These are phyloP conservation scores for Aleiodes sp. DNA, from an alignment of 1,140 invertebrate genomes.

Conservation along the genomic window DNA sequence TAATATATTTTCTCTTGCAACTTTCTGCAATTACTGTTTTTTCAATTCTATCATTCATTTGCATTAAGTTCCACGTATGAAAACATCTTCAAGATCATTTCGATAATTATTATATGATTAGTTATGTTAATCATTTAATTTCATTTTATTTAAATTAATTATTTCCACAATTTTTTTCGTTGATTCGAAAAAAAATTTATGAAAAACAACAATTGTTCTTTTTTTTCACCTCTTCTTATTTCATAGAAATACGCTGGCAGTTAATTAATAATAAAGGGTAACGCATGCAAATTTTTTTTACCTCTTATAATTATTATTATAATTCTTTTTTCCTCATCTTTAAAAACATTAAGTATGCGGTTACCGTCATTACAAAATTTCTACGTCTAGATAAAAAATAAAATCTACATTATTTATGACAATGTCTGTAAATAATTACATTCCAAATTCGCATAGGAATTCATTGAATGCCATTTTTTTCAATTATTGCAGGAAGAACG, in stretches of 20 bases:
- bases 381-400: conserved; percentile 21
- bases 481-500: background rate
- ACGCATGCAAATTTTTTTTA: conserved; percentile 40
- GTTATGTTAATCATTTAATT: conserved; percentile 6
- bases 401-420: conserved; percentile 16
- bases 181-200: conserved; percentile 18
- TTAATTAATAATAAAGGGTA: conserved; percentile 48
- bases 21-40: background rate
- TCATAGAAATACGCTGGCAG: conserved; percentile 44
- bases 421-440: conserved; percentile 5
- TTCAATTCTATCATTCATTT: no score
- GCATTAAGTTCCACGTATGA: conserved; percentile 28
- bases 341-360: conserved; percentile 17
- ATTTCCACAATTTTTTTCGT: background rate
- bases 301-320: conserved; percentile 19
- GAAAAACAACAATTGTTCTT: conserved; percentile 31
- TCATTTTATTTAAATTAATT: no score
- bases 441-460: background rate
- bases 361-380: conserved; percentile 9
- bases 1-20: conserved; percentile 9
- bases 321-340: no score
- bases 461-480: background rate
- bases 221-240: conserved; percentile 37
- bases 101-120: conserved; percentile 22
- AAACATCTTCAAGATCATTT: conserved; percentile 34